Percentiles rank a stretch among this genome's conserved stretches.
Evolutionary conservation across 1,140 invertebrate genomes (phyloP).

Genomic region (Euglossa dilemma): DNA sequence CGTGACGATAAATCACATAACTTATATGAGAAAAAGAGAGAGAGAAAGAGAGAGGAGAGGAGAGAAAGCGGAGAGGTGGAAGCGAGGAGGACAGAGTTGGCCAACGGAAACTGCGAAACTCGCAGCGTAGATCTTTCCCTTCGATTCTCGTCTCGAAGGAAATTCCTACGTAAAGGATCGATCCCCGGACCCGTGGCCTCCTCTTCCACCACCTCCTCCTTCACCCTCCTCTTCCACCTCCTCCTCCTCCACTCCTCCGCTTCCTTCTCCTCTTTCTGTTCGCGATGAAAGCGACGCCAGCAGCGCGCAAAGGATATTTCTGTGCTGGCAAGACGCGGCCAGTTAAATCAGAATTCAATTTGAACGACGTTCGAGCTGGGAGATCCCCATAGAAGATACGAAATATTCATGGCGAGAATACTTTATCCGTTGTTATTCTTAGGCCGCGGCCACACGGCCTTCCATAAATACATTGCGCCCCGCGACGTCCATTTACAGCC

Average conservation of each 20-base stretch:
- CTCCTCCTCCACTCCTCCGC: background rate
- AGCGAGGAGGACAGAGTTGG: background rate
- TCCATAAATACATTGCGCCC: constrained; percentile 41
- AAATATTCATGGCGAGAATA: constrained; percentile 59
- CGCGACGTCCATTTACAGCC: constrained; percentile 13
- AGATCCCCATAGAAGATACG: constrained; percentile 53
- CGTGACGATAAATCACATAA: constrained; percentile 53
- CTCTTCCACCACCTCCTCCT: background rate
- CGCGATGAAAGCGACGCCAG: constrained; percentile 5
- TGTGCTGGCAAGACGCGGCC: constrained; percentile 39
- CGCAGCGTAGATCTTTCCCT: constrained; percentile 30
- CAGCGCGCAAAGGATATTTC: constrained; percentile 25
- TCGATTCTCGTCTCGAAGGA: constrained; percentile 7
- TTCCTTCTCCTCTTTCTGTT: background rate
- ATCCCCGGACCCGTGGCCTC: constrained; percentile 3
- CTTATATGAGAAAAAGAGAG: constrained; percentile 19
- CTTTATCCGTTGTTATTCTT: constrained; percentile 51
- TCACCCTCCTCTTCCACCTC: background rate
- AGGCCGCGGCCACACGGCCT: constrained; percentile 28
- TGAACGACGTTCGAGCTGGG: constrained; percentile 46
- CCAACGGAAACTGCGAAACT: constrained; percentile 32
- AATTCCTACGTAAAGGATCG: constrained; percentile 42
- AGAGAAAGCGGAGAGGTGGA: background rate
- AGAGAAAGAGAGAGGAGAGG: background rate
- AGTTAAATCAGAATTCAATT: constrained; percentile 73